These are phyloP conservation scores for Ptilonorhynchus violaceus DNA, from an alignment of 2,113 vertebrate species.

Conservation along the genomic window DNA sequence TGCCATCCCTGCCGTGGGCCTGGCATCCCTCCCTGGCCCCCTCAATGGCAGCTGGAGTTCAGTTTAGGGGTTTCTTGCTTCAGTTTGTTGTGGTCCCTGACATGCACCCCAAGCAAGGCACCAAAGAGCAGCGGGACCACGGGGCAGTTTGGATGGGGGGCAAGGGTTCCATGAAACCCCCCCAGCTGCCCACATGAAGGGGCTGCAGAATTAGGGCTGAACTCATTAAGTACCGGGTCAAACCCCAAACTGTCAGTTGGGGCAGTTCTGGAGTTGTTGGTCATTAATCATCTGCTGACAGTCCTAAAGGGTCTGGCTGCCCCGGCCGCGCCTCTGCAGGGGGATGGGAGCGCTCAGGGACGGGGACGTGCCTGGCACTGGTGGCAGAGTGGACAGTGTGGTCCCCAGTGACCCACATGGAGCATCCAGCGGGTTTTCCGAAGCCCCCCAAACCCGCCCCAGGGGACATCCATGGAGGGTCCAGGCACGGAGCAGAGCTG, in stretches of 20 bases:
- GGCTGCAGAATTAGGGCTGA: not conserved
- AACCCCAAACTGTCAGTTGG: not conserved
- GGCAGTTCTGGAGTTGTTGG: not conserved
- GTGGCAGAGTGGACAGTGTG: fast-evolving
- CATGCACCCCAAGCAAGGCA: fast-evolving
- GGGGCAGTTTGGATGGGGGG: not conserved
- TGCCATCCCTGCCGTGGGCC: fast-evolving
- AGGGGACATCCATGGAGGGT: fast-evolving
- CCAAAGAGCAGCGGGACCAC: fast-evolving
- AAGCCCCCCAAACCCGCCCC: not conserved
- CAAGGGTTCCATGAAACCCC: not conserved
- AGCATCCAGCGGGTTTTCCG: not conserved
- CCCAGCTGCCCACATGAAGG: not conserved
- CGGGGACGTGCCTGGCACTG: not conserved
- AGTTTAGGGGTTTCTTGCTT: not conserved
- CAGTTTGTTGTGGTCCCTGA: not conserved
- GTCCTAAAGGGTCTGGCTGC: conserved; percentile 2
- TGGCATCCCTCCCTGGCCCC: not conserved
- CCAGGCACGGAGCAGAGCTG: not conserved
- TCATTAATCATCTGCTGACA: conserved; percentile 54
- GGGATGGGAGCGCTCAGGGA: not conserved
- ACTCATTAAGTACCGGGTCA: not conserved
- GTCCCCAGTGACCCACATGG: fast-evolving
- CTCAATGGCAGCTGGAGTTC: not conserved
- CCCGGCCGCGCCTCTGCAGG: not conserved